These are phyloP conservation scores for Dufourea novaeangliae DNA, from an alignment of 1,140 invertebrate genomes.

Conservation along the genomic window DNA sequence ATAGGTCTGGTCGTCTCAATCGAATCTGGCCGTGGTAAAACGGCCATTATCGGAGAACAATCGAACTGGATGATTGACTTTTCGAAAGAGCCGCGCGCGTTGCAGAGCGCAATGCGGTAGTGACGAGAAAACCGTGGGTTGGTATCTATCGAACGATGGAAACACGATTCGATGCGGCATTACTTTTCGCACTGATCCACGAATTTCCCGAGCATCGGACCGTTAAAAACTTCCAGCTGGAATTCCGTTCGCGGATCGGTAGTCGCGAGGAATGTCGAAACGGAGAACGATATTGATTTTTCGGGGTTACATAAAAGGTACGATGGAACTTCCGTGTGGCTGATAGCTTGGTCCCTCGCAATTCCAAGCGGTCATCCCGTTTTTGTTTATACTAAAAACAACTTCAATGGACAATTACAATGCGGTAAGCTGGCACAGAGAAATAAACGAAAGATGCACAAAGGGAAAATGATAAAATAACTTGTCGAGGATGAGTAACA, in stretches of 20 bases:
- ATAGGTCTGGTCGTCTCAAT: neutral
- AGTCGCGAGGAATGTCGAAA: neutral
- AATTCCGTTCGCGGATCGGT: neutral
- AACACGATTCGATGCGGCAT: neutral
- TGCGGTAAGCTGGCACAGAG: no score
- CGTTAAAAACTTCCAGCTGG: neutral
- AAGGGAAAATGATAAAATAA: no score
- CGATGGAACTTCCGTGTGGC: conserved; percentile 3
- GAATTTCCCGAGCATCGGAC: neutral
- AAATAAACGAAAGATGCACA: no score
- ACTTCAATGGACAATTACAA: no score
- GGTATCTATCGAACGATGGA: neutral
- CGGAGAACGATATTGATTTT: conserved; percentile 34
- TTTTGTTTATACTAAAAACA: neutral
- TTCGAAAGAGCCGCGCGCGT: conserved; percentile 35
- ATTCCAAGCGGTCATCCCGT: neutral
- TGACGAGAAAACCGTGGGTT: neutral
- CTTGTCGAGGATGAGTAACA: no score
- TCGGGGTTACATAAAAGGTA: conserved; percentile 36
- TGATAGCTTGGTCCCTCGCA: neutral
- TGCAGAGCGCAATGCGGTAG: conserved; percentile 50
- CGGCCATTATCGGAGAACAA: neutral
- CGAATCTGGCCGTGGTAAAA: neutral
- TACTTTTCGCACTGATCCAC: neutral
- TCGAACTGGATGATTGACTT: neutral